Percentiles rank a stretch among this genome's conserved stretches.
Conservation (phyloP, 2,797 vertebrate species). For the Labeo calbasu region DNA sequence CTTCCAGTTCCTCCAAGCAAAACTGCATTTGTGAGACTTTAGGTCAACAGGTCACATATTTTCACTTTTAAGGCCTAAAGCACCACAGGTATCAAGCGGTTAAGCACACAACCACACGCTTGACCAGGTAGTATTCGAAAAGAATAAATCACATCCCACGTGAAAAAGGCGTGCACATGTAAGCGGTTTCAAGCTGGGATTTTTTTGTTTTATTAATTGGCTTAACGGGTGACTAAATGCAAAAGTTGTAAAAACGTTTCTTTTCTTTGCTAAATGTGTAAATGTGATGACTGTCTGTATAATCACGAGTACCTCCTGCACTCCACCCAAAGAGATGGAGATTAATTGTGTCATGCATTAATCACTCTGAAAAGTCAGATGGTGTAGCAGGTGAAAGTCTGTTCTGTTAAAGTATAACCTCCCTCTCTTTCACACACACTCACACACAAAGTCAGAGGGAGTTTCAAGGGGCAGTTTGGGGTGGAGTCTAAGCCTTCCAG, state of each 20-base stretch:
- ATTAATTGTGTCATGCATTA: neutral
- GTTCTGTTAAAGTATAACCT: conserved; percentile 24
- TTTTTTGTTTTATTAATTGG: neutral
- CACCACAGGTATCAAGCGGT: neutral
- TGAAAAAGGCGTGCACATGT: neutral
- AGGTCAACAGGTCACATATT: neutral
- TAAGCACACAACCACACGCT: neutral
- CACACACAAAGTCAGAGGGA: neutral
- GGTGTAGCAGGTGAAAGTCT: conserved; percentile 22
- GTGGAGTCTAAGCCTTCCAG: conserved; percentile 31
- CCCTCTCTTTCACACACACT: neutral
- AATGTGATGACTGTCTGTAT: conserved; percentile 9
- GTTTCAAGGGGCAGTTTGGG: conserved; percentile 19
- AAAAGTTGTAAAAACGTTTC: neutral
- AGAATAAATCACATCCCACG: neutral
- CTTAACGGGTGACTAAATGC: neutral
- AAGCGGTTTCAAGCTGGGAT: neutral
- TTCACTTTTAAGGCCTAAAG: neutral
- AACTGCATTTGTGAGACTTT: neutral
- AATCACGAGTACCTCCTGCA: neutral
- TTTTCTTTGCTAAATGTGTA: conserved; percentile 13
- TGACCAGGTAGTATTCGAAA: neutral
- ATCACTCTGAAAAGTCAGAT: conserved; percentile 24
- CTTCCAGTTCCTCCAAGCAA: neutral
- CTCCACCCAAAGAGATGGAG: conserved; percentile 17